A percentile compares a stretch with the other conserved stretches of the same genome.
These are phyloP conservation scores for Scaptodrosophila lebanonensis DNA, from an alignment of 1,140 invertebrate genomes.

Conservation along the genomic window DNA sequence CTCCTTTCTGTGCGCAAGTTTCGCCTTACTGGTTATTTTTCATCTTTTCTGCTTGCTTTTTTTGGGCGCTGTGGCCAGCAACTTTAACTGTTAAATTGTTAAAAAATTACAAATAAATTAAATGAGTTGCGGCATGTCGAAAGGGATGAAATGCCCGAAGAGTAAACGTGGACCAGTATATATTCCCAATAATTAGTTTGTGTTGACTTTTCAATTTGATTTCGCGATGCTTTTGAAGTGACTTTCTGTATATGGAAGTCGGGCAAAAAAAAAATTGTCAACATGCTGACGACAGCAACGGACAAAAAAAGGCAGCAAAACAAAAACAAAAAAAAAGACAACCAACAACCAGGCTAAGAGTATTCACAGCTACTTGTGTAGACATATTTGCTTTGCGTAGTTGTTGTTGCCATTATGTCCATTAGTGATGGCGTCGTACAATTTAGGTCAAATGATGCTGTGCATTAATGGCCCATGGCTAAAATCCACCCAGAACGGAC, in stretches of 20 bases:
- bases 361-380: too few relatives aligned
- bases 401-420: slow-evolving; percentile 56
- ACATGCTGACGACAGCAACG: too few relatives aligned
- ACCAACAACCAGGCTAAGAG: slow-evolving; percentile 9
- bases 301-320: neutral
- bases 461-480: slow-evolving; percentile 57
- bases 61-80: neutral
- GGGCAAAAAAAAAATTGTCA: neutral
- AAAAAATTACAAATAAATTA: slow-evolving; percentile 73
- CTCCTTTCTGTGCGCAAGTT: slow-evolving; percentile 4
- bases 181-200: slow-evolving; percentile 50
- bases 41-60: slow-evolving; percentile 25
- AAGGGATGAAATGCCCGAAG: too few relatives aligned
- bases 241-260: slow-evolving; percentile 19
- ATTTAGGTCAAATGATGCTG: slow-evolving; percentile 63
- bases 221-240: slow-evolving; percentile 68
- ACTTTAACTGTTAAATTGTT: slow-evolving; percentile 60
- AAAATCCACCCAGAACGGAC: too few relatives aligned
- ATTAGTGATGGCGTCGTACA: slow-evolving; percentile 55
- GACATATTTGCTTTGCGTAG: slow-evolving; percentile 54
- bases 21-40: slow-evolving; percentile 16
- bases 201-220: slow-evolving; percentile 71
- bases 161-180: too few relatives aligned
- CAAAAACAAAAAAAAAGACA: too few relatives aligned
- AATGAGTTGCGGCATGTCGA: slow-evolving; percentile 33